Percentiles rank a stretch among this genome's conserved stretches.
Evolutionary conservation across 2,113 vertebrate genomes (phyloP).

Genomic region (Mormyrus iriodes): DNA sequence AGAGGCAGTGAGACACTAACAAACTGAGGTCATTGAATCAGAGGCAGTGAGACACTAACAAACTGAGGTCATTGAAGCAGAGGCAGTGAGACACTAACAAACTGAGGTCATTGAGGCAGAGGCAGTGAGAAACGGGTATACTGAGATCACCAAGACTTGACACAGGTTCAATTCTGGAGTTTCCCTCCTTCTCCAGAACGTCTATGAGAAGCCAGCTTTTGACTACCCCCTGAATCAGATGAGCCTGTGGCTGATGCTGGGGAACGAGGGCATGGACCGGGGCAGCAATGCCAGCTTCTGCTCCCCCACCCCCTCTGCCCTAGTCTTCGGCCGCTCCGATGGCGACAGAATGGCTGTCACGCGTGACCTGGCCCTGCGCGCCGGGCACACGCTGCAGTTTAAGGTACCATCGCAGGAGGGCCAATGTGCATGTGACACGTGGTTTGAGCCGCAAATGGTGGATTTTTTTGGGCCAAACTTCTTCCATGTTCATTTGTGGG

Average conservation of each 20-base stretch:
- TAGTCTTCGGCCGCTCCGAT: slow-evolving; percentile 94
- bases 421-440: background rate
- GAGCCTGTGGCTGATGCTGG: slow-evolving; percentile 93
- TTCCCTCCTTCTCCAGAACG: slow-evolving; percentile 66
- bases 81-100: background rate
- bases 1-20: background rate
- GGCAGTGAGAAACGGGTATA: background rate
- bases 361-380: slow-evolving; percentile 81
- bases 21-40: background rate
- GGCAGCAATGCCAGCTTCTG: slow-evolving; percentile 87
- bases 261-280: slow-evolving; percentile 88
- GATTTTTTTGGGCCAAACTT: background rate
- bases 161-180: background rate
- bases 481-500: background rate
- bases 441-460: background rate
- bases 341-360: slow-evolving; percentile 93
- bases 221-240: slow-evolving; percentile 95
- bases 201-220: slow-evolving; percentile 95
- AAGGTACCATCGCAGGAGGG: slow-evolving; percentile 67
- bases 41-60: background rate
- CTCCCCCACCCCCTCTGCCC: slow-evolving; percentile 82
- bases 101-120: background rate
- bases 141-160: background rate
- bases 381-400: slow-evolving; percentile 91
- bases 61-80: background rate